phyloP scores from a whole-genome alignment of 2,113 vertebrate species.

The Siniperca chuatsi region DNA sequence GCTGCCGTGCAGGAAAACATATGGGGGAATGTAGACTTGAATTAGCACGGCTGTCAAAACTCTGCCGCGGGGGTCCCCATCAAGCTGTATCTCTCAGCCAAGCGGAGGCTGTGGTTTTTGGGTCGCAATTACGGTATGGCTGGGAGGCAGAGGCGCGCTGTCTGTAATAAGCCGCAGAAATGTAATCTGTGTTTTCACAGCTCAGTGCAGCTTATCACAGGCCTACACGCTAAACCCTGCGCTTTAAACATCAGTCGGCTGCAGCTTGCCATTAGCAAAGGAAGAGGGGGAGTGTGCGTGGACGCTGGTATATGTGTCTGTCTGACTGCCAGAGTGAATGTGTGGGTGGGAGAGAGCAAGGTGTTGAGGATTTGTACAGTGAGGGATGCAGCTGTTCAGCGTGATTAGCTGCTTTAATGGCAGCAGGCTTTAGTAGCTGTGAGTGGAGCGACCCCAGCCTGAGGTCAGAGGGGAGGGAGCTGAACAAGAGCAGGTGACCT shows the following conservation, averaged over 20 bases:
- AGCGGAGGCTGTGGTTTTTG: constrained; percentile 76
- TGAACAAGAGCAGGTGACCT: constrained; percentile 61
- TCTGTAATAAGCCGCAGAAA: constrained; percentile 80
- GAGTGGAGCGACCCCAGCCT: constrained; percentile 51
- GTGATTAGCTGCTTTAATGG: constrained; percentile 77
- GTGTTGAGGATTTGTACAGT: constrained; percentile 76
- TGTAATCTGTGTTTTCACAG: constrained; percentile 87
- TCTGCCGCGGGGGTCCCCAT: constrained; percentile 63
- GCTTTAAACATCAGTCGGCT: constrained; percentile 75
- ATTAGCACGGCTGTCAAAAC: constrained; percentile 82
- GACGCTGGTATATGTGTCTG: constrained; percentile 40
- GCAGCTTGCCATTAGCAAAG: constrained; percentile 68
- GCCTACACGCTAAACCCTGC: constrained; percentile 73
- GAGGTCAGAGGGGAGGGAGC: constrained; percentile 54
- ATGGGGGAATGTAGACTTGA: constrained; percentile 64
- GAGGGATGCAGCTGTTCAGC: constrained; percentile 75
- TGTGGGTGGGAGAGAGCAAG: constrained; percentile 65
- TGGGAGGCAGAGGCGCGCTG: constrained; percentile 67
- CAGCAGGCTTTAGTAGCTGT: constrained; percentile 64
- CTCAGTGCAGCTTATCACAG: constrained; percentile 82
- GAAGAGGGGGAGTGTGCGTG: constrained; percentile 65
- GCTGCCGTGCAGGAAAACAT: constrained; percentile 42
- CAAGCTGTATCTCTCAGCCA: constrained; percentile 66
- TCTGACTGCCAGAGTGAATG: constrained; percentile 56
- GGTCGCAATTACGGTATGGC: constrained; percentile 72